Conservation (phyloP, 2,888 invertebrate genomes). For the Dermolepida albohirtum region DNA sequence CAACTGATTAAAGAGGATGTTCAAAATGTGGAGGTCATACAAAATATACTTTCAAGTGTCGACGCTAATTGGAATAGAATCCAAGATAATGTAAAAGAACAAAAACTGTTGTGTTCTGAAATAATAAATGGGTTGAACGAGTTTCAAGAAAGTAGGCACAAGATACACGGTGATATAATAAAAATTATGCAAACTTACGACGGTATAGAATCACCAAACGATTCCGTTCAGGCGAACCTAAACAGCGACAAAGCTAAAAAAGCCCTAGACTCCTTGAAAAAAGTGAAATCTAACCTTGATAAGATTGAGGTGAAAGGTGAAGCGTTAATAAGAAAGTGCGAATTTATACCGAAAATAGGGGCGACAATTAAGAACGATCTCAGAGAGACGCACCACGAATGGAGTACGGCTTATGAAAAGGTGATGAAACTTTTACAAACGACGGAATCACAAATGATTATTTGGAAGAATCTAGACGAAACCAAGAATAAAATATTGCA, state of each 20-base stretch:
- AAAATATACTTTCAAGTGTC: constrained; percentile 80
- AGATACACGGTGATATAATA: constrained; percentile 76
- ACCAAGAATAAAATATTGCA: constrained; percentile 83
- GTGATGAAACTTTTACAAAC: constrained; percentile 81
- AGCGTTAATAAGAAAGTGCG: constrained; percentile 76
- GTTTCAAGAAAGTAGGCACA: constrained; percentile 78
- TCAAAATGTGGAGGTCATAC: constrained; percentile 81
- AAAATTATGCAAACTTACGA: constrained; percentile 76
- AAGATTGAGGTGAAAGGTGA: constrained; percentile 83
- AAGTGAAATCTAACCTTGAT: constrained; percentile 80
- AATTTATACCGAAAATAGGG: constrained; percentile 76
- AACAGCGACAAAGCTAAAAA: constrained; percentile 81
- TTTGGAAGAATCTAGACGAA: constrained; percentile 93
- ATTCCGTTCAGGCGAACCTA: constrained; percentile 78
- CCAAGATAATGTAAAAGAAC: constrained; percentile 78
- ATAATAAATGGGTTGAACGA: constrained; percentile 81
- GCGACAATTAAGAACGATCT: constrained; percentile 72
- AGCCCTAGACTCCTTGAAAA: constrained; percentile 79
- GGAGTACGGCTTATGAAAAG: constrained; percentile 79
- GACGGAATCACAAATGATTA: constrained; percentile 88
- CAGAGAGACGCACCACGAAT: constrained; percentile 72
- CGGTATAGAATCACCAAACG: constrained; percentile 76
- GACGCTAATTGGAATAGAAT: constrained; percentile 86
- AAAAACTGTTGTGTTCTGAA: constrained; percentile 79
- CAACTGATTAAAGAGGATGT: constrained; percentile 86